Conservation (phyloP, 2,888 invertebrate species). For the Caradrina kadenii region DNA sequence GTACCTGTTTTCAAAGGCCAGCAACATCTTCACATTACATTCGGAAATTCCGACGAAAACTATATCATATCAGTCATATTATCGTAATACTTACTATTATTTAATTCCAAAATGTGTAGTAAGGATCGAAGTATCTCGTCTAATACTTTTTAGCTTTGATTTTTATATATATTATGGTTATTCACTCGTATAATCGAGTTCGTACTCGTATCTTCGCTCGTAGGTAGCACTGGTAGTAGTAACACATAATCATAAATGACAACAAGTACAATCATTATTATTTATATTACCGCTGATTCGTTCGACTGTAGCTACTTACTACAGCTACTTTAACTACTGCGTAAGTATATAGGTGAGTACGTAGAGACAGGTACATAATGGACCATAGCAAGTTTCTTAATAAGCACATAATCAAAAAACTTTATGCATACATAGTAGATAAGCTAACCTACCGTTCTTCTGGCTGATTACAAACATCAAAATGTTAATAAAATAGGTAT, state of each 20-base stretch:
- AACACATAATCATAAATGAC: not conserved
- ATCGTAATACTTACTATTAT: not conserved
- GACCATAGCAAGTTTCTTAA: slow-evolving; percentile 28
- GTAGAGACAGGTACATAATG: slow-evolving; percentile 11
- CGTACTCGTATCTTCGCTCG: too few relatives aligned
- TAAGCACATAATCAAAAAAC: slow-evolving; percentile 21
- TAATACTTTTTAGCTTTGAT: not conserved
- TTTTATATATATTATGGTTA: not conserved
- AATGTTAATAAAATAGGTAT: slow-evolving; percentile 15
- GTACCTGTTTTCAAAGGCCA: slow-evolving; percentile 7
- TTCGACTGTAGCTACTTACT: not conserved
- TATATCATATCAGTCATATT: not conserved
- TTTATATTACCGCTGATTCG: slow-evolving; percentile 6
- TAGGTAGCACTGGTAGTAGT: too few relatives aligned
- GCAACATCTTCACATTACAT: not conserved
- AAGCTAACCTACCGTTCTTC: slow-evolving; percentile 26
- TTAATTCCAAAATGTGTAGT: not conserved
- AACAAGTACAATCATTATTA: not conserved
- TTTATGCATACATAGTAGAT: not conserved
- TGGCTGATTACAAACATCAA: slow-evolving; percentile 11
- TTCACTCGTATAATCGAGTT: too few relatives aligned
- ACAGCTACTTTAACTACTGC: slow-evolving; percentile 7
- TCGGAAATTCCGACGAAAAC: slow-evolving; percentile 1
- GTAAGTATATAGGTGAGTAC: not conserved
- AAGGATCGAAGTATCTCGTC: not conserved